A percentile compares a stretch with the other conserved stretches of the same genome.
Evolutionary conservation across 2,888 invertebrate genomes (phyloP).

Genomic region (Megamerina dolium): DNA sequence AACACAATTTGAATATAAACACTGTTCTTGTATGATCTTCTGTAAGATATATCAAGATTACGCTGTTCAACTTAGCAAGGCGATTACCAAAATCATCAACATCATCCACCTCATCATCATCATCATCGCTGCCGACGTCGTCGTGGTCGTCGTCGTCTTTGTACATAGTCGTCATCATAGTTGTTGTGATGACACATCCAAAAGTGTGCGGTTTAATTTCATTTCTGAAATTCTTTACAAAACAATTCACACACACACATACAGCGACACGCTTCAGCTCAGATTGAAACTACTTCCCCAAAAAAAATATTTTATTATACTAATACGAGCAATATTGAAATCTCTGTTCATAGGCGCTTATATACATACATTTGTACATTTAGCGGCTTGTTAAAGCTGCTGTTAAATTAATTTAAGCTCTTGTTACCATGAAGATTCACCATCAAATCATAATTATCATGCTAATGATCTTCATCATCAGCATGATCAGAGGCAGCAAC

Average conservation of each 20-base stretch:
- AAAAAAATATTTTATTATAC: neutral
- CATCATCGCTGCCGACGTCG: neutral
- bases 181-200: conserved; percentile 13
- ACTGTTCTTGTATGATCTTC: too few species aligned
- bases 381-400: conserved; percentile 7
- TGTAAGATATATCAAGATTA: too few species aligned
- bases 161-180: conserved; percentile 1
- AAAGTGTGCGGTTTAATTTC: conserved; percentile 11
- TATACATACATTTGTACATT: conserved; percentile 7
- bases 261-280: conserved; percentile 4
- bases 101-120: neutral
- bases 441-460: too few species aligned
- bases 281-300: neutral
- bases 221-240: conserved; percentile 11
- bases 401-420: conserved; percentile 20
- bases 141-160: neutral
- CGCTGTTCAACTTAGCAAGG: too few species aligned
- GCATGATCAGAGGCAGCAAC: conserved; percentile 6
- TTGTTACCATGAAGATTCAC: conserved; percentile 17
- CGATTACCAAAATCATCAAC: neutral
- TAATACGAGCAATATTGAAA: neutral
- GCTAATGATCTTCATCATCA: too few species aligned
- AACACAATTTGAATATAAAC: too few species aligned
- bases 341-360: conserved; percentile 14
- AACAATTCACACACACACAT: neutral